Evolutionary conservation across 23 tunicate species (phyloP).

Genomic region (Trididemnum nubilum): DNA sequence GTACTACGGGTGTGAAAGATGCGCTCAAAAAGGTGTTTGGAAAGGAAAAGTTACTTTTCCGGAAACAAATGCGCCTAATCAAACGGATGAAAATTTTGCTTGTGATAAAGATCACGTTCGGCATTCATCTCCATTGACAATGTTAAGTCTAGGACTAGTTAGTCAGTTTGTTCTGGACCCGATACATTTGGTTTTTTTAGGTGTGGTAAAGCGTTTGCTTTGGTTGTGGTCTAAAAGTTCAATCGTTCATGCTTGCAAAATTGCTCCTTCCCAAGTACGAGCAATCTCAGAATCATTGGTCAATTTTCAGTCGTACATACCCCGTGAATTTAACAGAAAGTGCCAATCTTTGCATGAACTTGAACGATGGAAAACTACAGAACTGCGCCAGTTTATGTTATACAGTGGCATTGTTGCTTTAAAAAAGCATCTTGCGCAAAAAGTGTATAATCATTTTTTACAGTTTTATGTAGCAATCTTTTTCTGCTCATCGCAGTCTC

Average conservation of each 20-base stretch:
- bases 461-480: conserved; percentile 39
- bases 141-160: conserved; percentile 38
- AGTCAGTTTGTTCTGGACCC: conserved; percentile 26
- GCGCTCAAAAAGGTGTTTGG: conserved; percentile 39
- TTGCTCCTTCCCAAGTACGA: neutral
- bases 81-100: conserved; percentile 29
- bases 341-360: conserved; percentile 31
- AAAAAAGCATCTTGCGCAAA: neutral
- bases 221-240: conserved; percentile 10
- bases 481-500: neutral
- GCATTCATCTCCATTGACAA: conserved; percentile 6
- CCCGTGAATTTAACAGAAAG: conserved; percentile 43
- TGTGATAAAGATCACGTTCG: conserved; percentile 34
- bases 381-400: conserved; percentile 40
- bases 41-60: conserved; percentile 40
- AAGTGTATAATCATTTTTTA: conserved; percentile 45
- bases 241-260: neutral
- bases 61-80: neutral
- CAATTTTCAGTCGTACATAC: conserved; percentile 1
- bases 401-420: conserved; percentile 36
- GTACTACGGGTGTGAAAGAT: conserved; percentile 47
- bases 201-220: neutral
- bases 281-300: conserved; percentile 28
- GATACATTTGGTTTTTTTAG: conserved; percentile 21
- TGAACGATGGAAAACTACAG: conserved; percentile 61